Evolutionary conservation across 1,140 invertebrate genomes (phyloP).

Genomic region (Arion vulgaris): DNA sequence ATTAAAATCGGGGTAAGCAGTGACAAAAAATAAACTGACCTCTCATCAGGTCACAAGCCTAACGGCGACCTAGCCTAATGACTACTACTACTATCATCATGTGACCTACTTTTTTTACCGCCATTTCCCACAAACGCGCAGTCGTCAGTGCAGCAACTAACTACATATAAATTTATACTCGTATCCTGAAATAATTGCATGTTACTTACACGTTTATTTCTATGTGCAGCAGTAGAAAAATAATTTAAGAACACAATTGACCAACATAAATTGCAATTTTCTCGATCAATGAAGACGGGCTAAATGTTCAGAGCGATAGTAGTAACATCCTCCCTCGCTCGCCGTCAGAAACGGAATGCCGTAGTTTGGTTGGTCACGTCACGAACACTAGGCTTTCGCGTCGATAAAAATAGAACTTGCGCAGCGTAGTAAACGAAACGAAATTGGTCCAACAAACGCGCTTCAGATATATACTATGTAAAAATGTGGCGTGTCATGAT

Average conservation of each 20-base stretch:
- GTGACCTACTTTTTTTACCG: slow-evolving; percentile 25
- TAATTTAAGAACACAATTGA: neutral
- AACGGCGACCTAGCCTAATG: slow-evolving; percentile 13
- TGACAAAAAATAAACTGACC: neutral
- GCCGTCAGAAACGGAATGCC: neutral
- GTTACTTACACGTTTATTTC: too few species aligned
- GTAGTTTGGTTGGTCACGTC: slow-evolving; percentile 10
- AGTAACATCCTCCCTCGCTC: neutral
- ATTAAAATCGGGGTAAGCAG: too few species aligned
- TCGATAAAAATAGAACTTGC: slow-evolving; percentile 7
- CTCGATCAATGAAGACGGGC: neutral
- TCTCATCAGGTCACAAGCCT: neutral
- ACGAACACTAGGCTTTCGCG: neutral
- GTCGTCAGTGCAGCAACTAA: neutral
- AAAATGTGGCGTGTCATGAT: too few species aligned
- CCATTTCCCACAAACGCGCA: slow-evolving; percentile 1
- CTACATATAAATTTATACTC: too few species aligned
- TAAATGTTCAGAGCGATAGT: neutral
- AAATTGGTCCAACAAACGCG: neutral
- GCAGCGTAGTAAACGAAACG: neutral
- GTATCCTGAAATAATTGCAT: too few species aligned
- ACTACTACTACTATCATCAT: slow-evolving; percentile 2
- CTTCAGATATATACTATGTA: too few species aligned
- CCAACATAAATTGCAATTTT: neutral
- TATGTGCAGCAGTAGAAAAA: neutral